Evolutionary conservation across 2,113 vertebrate genomes (phyloP), one percentile per base, ranked within the genome.

Genomic region (Cyprinodon brontotheroides): DNA sequence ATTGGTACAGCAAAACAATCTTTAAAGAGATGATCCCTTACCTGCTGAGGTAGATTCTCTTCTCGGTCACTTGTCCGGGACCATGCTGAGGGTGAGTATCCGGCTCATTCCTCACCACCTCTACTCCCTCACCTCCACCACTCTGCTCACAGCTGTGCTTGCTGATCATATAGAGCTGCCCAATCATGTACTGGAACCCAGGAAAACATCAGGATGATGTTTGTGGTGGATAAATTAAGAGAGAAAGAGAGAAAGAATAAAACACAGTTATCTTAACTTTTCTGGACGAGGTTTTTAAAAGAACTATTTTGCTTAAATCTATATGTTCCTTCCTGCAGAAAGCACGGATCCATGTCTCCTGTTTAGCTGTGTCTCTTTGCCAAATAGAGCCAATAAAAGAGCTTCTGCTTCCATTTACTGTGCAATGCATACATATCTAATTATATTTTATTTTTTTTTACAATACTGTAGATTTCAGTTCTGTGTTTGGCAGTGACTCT

Each of bases 161-260:
- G 83, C 95, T 98, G 95, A 98, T 97, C 93, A 96, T 98, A 86
- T 98, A 98, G 76, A 97, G 94, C 93, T 98, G 96, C 22, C 97
- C 96, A 5, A 97, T 95, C 63, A 91, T 94, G 83, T 97, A 97
- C 94, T 94, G 89, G 61, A 87, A 61, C 45, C 65, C 29, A 39
- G 50, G 66, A 82, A 67, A 72, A 41, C 60, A 69, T 72, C 41
- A 45, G 62, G 60, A 70, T 47, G 40, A 69, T 15, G 59, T 71
- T 72, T 67, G 4, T 48, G 67, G 61, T 29, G 10, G 48, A 62
- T 5, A 67, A 63, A 61, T 4, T 39, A 3, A 66, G 7, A 53
- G 12, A 65, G n/a, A 77, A 22, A 64, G 29, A 39, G 47, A n/a
- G 3, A n/a, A 5, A 39, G 11, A 5, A 65, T 77, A 41, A 41